Base-by-base conservation (phyloP, 2,113 vertebrate genomes). In the Himantopus leucocephalus region DNA sequence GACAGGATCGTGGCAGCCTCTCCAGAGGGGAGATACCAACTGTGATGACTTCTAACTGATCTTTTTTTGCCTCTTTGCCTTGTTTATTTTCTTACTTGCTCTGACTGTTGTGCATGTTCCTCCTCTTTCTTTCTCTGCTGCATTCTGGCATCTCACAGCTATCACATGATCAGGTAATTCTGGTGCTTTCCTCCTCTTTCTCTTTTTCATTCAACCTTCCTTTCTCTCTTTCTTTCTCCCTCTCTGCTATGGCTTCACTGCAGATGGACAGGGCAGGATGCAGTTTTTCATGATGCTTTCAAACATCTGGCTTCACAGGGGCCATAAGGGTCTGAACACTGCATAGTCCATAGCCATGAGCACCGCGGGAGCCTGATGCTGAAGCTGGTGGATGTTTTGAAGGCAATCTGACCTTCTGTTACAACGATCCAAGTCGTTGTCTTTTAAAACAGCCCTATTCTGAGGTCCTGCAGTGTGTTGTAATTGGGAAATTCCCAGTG, bases 81-180 rank as follows among this genome's bases (percentile, higher is more conserved):
- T 97, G 95, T 97, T 94, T 83, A 97, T 98, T 99, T 96, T 97
- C 98, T 98, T 98, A 97, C 97, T 96, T 96, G 97, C 98, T 99
- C 98, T 98, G 98, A 98, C 98, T 98, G 97, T 98, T 98, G 98
- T 99, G 98, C 99, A 99, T 99, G 98, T 98, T 98, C 98, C 98
- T 98, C 98, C 98, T 98, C 96, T 98, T 92, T 98, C 97, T 96
- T 93, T 97, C 90, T 99, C 97, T 97, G 98, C 99, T 99, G 98
- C 98, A 98, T 98, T 98, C 98, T 98, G 99, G 98, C 98, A 98
- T 98, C 98, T 99, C 98, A 98, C 99, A 99, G 99, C 99, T 99
- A 99, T 99, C 99, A 99, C 99, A 98, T 99, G 98, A 99, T 99
- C 99, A 99, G 99, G 99, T 99, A 99, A 99, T 98, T 98, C 98